These are phyloP conservation scores for Siderastrea siderea DNA, from an alignment of 92 coral and sea anemone genomes.

Conservation along the genomic window DNA sequence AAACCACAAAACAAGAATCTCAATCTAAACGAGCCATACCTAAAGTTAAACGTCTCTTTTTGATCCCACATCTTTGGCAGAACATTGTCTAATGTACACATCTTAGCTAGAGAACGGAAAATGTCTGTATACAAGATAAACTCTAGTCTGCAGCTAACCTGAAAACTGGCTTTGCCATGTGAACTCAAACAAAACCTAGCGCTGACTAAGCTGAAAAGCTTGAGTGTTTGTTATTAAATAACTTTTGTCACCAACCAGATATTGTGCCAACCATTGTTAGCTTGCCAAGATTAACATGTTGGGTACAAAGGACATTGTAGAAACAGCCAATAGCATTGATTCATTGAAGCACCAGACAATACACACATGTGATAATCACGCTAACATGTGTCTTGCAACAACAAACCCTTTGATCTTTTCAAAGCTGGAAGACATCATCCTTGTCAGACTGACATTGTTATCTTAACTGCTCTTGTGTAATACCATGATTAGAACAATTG, in stretches of 20 bases:
- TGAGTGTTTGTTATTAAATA: neutral
- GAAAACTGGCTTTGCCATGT: slow-evolving; percentile 7
- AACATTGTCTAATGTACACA: slow-evolving; percentile 37
- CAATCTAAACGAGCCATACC: neutral
- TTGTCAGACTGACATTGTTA: slow-evolving; percentile 14
- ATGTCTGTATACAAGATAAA: neutral
- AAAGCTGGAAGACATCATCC: slow-evolving; percentile 35
- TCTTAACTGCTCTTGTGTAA: slow-evolving; percentile 35
- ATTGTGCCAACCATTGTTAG: slow-evolving; percentile 42
- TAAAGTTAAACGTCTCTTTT: slow-evolving; percentile 30
- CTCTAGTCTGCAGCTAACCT: slow-evolving; percentile 1
- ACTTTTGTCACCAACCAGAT: neutral
- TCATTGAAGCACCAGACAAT: slow-evolving; percentile 14
- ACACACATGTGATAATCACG: slow-evolving; percentile 9
- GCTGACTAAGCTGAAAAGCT: slow-evolving; percentile 35
- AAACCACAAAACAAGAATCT: neutral
- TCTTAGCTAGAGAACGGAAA: neutral
- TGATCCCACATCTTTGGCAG: slow-evolving; percentile 48
- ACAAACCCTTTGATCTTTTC: slow-evolving; percentile 24
- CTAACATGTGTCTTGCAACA: slow-evolving; percentile 3
- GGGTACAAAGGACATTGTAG: slow-evolving; percentile 30
- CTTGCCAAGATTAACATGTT: slow-evolving; percentile 20
- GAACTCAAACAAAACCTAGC: neutral
- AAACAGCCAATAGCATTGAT: slow-evolving; percentile 15
- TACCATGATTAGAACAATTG: neutral